Conservation (phyloP, 2,888 invertebrate genomes). For the Cheilosia soror region DNA sequence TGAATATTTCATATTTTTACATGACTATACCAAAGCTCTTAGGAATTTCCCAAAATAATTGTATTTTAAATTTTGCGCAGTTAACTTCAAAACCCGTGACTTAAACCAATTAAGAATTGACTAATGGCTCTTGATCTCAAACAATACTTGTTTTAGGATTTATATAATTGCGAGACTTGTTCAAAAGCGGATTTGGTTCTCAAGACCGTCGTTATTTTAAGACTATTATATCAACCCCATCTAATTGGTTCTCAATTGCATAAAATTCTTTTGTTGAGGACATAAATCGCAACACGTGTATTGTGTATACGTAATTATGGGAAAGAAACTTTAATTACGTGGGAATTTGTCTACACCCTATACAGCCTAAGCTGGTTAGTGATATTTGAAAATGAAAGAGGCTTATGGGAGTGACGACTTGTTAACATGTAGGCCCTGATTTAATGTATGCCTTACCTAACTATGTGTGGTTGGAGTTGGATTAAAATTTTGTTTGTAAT, state of each 20-base stretch:
- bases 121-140: background rate
- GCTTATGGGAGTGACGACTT: conserved; percentile 6
- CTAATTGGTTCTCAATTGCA: conserved; percentile 18
- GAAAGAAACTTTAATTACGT: conserved; percentile 13
- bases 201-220: background rate
- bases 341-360: background rate
- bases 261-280: conserved; percentile 3
- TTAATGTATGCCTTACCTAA: background rate
- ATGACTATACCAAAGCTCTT: no score
- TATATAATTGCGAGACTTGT: background rate
- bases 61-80: no score
- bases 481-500: background rate
- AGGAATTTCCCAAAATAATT: no score
- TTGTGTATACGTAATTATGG: background rate
- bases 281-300: conserved; percentile 1
- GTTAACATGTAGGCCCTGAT: background rate
- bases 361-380: background rate
- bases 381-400: background rate
- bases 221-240: background rate
- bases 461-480: background rate
- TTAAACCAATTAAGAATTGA: background rate
- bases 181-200: background rate
- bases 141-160: background rate
- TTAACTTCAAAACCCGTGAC: background rate
- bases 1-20: no score